These are phyloP conservation scores for Hemithea aestivaria DNA, from an alignment of 2,888 invertebrate species.

Conservation along the genomic window DNA sequence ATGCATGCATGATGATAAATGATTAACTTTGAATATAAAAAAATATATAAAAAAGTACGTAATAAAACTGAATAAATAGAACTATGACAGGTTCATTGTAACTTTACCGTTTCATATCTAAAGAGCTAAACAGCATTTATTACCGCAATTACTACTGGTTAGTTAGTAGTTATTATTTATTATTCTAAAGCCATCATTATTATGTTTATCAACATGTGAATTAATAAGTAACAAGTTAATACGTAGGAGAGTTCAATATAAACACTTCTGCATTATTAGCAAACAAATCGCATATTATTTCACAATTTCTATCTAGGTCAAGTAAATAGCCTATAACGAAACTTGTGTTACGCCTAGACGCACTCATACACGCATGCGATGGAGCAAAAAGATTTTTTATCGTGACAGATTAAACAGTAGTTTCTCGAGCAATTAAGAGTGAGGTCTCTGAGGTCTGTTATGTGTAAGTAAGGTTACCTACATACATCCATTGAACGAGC, in stretches of 20 bases:
- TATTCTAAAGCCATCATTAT: too few relatives aligned
- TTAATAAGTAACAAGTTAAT: too few relatives aligned
- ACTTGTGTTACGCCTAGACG: constrained; percentile 33
- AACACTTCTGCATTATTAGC: constrained; percentile 4
- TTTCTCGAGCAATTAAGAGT: constrained; percentile 19
- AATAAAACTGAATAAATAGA: too few relatives aligned
- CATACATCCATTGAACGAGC: constrained; percentile 42
- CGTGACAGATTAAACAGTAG: constrained; percentile 4
- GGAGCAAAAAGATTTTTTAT: constrained; percentile 27
- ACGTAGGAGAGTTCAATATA: too few relatives aligned
- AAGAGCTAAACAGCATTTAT: too few relatives aligned
- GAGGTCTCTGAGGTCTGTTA: constrained; percentile 29
- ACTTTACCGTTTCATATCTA: too few relatives aligned
- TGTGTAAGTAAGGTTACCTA: constrained; percentile 39
- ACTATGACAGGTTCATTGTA: too few relatives aligned
- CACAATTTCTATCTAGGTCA: constrained; percentile 48
- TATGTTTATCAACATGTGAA: too few relatives aligned
- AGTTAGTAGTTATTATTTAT: too few relatives aligned
- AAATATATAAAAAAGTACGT: too few relatives aligned
- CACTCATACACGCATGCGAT: constrained; percentile 20
- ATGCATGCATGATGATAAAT: constrained; percentile 9
- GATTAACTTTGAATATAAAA: too few relatives aligned
- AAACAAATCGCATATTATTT: constrained; percentile 26
- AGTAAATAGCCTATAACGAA: constrained; percentile 40
- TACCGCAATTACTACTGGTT: too few relatives aligned